Evolutionary conservation across 1,140 invertebrate genomes (phyloP), one percentile per base, ranked within the genome.

Genomic region (Drosophila tristis): DNA sequence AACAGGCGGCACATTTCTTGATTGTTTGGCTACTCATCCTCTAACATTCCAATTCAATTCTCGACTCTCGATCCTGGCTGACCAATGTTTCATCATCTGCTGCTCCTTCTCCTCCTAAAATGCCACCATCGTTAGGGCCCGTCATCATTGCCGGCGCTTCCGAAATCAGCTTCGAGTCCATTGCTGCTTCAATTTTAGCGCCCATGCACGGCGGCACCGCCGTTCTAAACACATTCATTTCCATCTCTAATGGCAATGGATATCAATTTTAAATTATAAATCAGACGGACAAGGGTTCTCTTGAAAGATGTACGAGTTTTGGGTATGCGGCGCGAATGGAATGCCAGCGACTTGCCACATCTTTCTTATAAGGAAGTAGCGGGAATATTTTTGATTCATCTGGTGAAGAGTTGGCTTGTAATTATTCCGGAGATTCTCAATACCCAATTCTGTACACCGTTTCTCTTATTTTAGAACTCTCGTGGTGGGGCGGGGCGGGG

Each of bases 171-270:
- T 90, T 91, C 0, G 90, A 86, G 53, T 64, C 60, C 71, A 90
- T 55, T 6, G 80, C 74, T 5, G 68, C 67, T 55, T 90, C 81
- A 58, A 89, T 50, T 42, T 77, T 90, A 2, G 63, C 53, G 9
- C 90, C 90, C 78, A 91, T 68, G 43, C 90, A 87, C 35, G 90
- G 90, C 50, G 86, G 90, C 39, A 91, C 74, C 9, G 76, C 56
- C 25, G 78, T 89, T 78, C 86, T 91, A 91, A 91, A 91, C 23
- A 91, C 75, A 79, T 82, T 91, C 47, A 91, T 65, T 64, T 89
- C 90, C 90, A 91, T 76, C 72, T 91, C 90, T 91, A 89, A 13
- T 31, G 51, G 20, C 53, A 74, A 26, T 20, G 54, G 60, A 68
- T 58, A 51, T 31, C 57, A 51, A 57, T 44, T 48, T 47, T 66